These are phyloP conservation scores for Chionodraco myersi DNA, from an alignment of 2,113 vertebrate genomes.

Conservation along the genomic window DNA sequence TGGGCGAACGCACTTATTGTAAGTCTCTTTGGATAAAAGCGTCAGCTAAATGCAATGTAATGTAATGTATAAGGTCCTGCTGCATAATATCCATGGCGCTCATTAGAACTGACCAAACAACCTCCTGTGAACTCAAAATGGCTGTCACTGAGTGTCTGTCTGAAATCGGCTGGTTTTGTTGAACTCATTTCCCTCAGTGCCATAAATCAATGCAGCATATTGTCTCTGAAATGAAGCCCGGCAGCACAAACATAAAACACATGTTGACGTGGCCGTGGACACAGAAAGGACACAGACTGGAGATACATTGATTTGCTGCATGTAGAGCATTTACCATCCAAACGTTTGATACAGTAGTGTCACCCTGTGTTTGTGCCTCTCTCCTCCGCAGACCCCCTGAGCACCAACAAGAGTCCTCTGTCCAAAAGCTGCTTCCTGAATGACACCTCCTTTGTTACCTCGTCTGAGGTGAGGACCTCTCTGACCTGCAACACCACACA, in stretches of 20 bases:
- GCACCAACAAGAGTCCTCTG: constrained; percentile 91
- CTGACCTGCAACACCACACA: not conserved
- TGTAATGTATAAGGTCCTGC: no score
- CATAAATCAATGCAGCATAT: not conserved
- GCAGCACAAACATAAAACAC: not conserved
- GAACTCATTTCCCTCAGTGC: not conserved
- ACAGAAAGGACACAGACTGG: not conserved
- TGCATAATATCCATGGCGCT: not conserved
- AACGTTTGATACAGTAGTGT: constrained; percentile 12
- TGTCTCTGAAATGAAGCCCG: not conserved
- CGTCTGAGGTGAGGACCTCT: constrained; percentile 89
- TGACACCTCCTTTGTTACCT: constrained; percentile 91
- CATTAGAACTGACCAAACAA: not conserved
- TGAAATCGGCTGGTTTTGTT: not conserved
- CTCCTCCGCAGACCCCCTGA: constrained; percentile 83
- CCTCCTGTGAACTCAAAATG: not conserved
- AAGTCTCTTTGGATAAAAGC: no score
- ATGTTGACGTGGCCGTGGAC: not conserved
- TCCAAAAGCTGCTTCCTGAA: constrained; percentile 93
- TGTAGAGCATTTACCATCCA: not conserved
- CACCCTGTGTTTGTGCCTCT: constrained; percentile 51
- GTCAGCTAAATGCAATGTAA: no score
- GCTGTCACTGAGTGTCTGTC: not conserved
- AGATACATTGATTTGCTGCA: not conserved
- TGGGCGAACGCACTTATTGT: no score